These are phyloP conservation scores for Ormyrus labotus DNA, from an alignment of 2,888 invertebrate genomes.

Conservation along the genomic window DNA sequence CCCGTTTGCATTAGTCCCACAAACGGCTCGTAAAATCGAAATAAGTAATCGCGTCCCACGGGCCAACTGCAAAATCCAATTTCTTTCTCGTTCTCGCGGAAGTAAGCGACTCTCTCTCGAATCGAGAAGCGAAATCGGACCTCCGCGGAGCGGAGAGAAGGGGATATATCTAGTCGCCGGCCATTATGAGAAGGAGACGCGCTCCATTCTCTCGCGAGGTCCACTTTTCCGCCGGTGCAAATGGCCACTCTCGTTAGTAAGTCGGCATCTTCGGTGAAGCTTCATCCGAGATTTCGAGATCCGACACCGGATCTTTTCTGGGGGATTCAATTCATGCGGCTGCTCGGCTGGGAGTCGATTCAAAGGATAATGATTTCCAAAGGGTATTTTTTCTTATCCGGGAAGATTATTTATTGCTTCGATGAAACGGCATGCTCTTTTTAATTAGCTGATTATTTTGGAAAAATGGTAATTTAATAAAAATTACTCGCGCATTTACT, in stretches of 20 bases:
- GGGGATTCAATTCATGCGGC: neutral
- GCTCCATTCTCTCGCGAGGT: constrained; percentile 23
- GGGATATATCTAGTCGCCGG: constrained; percentile 21
- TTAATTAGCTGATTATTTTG: too few species aligned
- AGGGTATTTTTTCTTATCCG: too few species aligned
- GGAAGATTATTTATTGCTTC: too few species aligned
- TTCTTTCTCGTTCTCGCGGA: constrained; percentile 34
- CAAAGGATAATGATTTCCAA: too few species aligned
- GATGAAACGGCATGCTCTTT: too few species aligned
- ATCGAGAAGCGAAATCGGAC: constrained; percentile 44
- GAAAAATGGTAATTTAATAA: too few species aligned
- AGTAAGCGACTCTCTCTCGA: neutral
- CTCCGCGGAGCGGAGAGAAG: neutral
- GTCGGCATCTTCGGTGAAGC: constrained; percentile 3
- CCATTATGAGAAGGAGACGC: constrained; percentile 30
- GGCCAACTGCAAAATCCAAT: constrained; percentile 37
- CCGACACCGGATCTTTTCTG: neutral
- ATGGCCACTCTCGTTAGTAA: constrained; percentile 44
- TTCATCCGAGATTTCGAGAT: constrained; percentile 13
- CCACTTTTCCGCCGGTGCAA: constrained; percentile 16
- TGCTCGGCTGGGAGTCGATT: too few species aligned
- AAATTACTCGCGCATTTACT: too few species aligned
- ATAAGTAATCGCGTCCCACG: constrained; percentile 18
- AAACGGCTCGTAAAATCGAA: constrained; percentile 4
- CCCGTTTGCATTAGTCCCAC: too few species aligned